Conservation (phyloP, 2,797 vertebrate genomes). For the Glyptemys insculpta region DNA sequence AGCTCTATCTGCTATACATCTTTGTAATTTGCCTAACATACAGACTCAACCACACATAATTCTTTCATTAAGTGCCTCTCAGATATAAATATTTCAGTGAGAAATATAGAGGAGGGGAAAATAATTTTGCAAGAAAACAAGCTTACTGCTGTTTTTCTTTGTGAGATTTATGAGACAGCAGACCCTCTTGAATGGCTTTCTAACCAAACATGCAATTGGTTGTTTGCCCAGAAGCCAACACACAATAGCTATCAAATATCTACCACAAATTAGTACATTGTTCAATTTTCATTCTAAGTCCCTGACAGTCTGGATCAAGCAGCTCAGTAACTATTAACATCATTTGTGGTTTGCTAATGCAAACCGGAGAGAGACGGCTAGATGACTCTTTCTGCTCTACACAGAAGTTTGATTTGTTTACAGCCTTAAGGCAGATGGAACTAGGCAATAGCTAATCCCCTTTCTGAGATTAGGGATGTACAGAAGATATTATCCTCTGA, state of each 20-base stretch:
- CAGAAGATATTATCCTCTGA: fast-evolving
- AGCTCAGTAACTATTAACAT: neutral
- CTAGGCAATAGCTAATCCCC: neutral
- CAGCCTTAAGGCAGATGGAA: neutral
- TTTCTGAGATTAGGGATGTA: neutral
- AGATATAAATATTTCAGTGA: neutral
- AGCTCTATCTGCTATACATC: neutral
- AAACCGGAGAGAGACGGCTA: neutral
- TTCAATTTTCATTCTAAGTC: neutral
- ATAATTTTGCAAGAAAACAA: neutral
- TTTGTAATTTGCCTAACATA: neutral
- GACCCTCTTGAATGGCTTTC: neutral
- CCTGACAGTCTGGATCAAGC: neutral
- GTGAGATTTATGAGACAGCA: neutral
- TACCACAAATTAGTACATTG: neutral
- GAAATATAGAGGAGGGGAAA: neutral
- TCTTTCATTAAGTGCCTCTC: neutral
- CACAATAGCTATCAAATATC: neutral
- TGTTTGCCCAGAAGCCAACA: neutral
- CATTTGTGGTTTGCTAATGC: slow-evolving; percentile 17
- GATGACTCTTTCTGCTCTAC: neutral
- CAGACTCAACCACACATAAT: neutral
- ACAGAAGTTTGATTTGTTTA: neutral
- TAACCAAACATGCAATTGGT: neutral
- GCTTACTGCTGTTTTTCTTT: neutral